These are phyloP conservation scores for Zaprionus bogoriensis DNA, from an alignment of 2,888 invertebrate genomes.

Conservation along the genomic window DNA sequence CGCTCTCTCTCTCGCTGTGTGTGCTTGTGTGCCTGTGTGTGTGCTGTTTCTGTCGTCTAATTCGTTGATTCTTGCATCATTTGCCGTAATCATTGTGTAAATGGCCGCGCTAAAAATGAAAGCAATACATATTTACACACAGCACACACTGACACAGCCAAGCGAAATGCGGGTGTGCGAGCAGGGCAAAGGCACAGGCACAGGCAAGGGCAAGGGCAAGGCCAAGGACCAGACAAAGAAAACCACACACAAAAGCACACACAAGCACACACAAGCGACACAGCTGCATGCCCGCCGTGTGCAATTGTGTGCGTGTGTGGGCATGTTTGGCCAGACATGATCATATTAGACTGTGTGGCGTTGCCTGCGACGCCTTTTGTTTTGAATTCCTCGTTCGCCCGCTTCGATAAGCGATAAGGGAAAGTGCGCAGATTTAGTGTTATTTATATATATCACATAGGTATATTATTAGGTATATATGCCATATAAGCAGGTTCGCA, in stretches of 20 bases:
- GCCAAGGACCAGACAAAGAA: conserved; percentile 72
- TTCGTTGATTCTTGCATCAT: conserved; percentile 71
- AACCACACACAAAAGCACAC: neutral
- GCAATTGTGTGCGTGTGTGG: neutral
- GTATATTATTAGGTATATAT: neutral
- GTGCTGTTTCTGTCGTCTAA: conserved; percentile 40
- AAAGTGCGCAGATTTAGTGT: neutral
- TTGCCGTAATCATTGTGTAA: conserved; percentile 69
- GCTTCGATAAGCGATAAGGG: neutral
- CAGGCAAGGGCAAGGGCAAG: conserved; percentile 40
- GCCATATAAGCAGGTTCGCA: neutral
- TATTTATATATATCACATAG: neutral
- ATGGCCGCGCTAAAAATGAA: conserved; percentile 61
- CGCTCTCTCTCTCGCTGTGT: conserved; percentile 21
- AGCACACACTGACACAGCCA: conserved; percentile 23
- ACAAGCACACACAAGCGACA: neutral
- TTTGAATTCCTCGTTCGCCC: conserved; percentile 5
- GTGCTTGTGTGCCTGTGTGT: conserved; percentile 17
- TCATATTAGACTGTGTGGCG: conserved; percentile 49
- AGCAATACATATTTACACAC: conserved; percentile 38
- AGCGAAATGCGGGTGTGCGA: neutral
- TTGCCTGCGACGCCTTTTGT: conserved; percentile 19
- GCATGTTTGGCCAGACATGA: conserved; percentile 38
- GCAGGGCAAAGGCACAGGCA: neutral
- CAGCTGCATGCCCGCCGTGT: neutral